Evolutionary conservation across 2,797 vertebrate species (phyloP).

Genomic region (Aeoliscus strigatus): DNA sequence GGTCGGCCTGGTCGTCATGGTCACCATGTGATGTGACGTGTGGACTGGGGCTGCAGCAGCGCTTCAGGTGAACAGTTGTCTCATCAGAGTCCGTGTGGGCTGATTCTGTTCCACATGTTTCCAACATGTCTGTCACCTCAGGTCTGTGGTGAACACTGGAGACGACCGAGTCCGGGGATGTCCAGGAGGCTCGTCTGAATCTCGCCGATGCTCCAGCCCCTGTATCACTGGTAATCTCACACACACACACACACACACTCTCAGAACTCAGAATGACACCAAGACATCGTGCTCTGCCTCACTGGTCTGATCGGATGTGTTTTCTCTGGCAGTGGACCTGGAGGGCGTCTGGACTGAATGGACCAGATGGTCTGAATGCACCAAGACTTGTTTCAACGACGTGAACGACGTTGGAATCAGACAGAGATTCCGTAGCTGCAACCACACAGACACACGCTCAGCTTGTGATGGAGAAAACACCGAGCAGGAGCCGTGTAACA

Average conservation of each 20-base stretch:
- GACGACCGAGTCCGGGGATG: constrained; percentile 67
- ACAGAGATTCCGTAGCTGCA: constrained; percentile 77
- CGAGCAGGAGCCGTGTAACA: constrained; percentile 82
- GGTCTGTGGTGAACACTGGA: constrained; percentile 76
- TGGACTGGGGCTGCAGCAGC: constrained; percentile 76
- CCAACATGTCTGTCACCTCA: constrained; percentile 45
- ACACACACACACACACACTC: too few relatives aligned
- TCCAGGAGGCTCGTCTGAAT: constrained; percentile 75
- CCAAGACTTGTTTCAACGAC: constrained; percentile 79
- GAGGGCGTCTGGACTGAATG: constrained; percentile 75
- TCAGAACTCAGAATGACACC: not conserved
- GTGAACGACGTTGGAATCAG: constrained; percentile 73
- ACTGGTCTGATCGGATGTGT: constrained; percentile 5
- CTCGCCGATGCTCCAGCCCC: constrained; percentile 67
- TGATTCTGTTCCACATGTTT: not conserved
- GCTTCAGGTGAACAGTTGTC: constrained; percentile 76
- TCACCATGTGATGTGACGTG: constrained; percentile 81
- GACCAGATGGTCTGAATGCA: constrained; percentile 83
- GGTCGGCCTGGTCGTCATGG: constrained; percentile 90
- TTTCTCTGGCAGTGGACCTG: constrained; percentile 47
- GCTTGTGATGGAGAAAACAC: constrained; percentile 69
- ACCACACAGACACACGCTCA: constrained; percentile 7
- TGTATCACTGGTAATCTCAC: constrained; percentile 77
- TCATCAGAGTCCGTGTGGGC: not conserved
- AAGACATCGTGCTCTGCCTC: not conserved